phyloP scores from a whole-genome alignment of 2,797 vertebrate genomes.

The Myripristis jacobus region DNA sequence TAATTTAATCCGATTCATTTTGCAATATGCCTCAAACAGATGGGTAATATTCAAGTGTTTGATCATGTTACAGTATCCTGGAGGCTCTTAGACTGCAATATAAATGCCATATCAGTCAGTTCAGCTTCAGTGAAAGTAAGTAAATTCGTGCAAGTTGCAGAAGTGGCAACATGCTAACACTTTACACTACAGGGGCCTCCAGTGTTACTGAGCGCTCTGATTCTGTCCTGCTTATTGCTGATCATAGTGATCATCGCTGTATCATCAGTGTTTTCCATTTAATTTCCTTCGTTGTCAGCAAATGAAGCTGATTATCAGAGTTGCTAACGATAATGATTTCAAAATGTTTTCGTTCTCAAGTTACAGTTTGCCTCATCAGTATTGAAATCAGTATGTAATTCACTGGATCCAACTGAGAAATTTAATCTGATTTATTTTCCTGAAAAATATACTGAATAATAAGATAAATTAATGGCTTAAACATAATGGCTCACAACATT shows the following conservation, averaged over 20 bases:
- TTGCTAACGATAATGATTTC: slow-evolving; percentile 7
- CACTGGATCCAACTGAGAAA: not conserved
- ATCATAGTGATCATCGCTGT: slow-evolving; percentile 33
- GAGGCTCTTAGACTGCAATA: slow-evolving; percentile 14
- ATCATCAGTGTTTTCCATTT: slow-evolving; percentile 25
- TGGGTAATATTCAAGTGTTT: slow-evolving; percentile 58
- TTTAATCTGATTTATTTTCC: slow-evolving; percentile 6
- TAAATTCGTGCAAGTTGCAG: slow-evolving; percentile 5
- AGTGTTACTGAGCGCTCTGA: not conserved
- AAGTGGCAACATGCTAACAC: slow-evolving; percentile 4
- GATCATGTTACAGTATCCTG: slow-evolving; percentile 45
- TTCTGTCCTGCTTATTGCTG: slow-evolving; percentile 6
- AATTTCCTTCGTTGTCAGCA: slow-evolving; percentile 10
- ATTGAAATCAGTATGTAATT: too few relatives aligned
- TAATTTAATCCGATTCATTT: slow-evolving; percentile 55
- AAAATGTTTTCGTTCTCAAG: slow-evolving; percentile 23
- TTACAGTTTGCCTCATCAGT: too few relatives aligned
- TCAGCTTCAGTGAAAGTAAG: slow-evolving; percentile 6
- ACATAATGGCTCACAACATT: not conserved
- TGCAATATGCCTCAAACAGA: slow-evolving; percentile 64
- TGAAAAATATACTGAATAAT: not conserved
- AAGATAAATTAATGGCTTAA: slow-evolving; percentile 33
- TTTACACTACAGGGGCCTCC: slow-evolving; percentile 19
- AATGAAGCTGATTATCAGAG: slow-evolving; percentile 24
- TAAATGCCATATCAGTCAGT: slow-evolving; percentile 2